Evolutionary conservation across 2,888 invertebrate species (phyloP).

Genomic region (Sericinus montela): DNA sequence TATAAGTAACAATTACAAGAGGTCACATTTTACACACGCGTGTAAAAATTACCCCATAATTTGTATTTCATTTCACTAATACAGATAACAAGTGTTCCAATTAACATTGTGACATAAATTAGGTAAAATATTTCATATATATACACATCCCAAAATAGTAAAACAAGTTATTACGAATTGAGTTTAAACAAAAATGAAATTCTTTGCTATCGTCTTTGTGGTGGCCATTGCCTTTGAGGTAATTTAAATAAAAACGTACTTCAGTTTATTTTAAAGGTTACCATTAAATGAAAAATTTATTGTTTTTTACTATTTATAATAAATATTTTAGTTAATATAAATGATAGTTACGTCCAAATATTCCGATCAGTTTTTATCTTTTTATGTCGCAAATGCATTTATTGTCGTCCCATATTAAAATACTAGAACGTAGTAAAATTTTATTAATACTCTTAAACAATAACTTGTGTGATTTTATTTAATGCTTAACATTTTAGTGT

Average conservation of each 20-base stretch:
- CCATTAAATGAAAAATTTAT: too few relatives aligned
- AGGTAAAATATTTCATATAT: slow-evolving; percentile 11
- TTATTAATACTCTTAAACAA: too few relatives aligned
- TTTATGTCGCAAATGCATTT: too few relatives aligned
- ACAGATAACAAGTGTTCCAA: slow-evolving; percentile 11
- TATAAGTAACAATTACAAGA: slow-evolving; percentile 2
- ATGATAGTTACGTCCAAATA: too few relatives aligned
- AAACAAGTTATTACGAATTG: slow-evolving; percentile 14
- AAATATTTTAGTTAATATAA: too few relatives aligned
- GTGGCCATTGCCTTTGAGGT: slow-evolving; percentile 41
- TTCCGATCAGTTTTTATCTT: too few relatives aligned
- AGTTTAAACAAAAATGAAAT: slow-evolving; percentile 38
- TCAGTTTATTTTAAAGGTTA: too few relatives aligned
- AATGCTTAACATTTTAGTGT: too few relatives aligned
- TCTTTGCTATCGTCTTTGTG: slow-evolving; percentile 31
- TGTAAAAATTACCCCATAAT: not conserved
- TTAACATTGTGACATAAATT: slow-evolving; percentile 8
- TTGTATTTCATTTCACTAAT: slow-evolving; percentile 4
- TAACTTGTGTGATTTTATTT: too few relatives aligned
- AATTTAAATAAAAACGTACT: slow-evolving; percentile 18
- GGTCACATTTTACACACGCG: not conserved
- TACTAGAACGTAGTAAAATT: too few relatives aligned
- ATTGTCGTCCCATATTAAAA: too few relatives aligned
- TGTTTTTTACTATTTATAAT: not conserved
- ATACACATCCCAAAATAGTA: slow-evolving; percentile 1